Evolutionary conservation across 2,797 vertebrate species (phyloP).

Genomic region (Vipera ursinii): DNA sequence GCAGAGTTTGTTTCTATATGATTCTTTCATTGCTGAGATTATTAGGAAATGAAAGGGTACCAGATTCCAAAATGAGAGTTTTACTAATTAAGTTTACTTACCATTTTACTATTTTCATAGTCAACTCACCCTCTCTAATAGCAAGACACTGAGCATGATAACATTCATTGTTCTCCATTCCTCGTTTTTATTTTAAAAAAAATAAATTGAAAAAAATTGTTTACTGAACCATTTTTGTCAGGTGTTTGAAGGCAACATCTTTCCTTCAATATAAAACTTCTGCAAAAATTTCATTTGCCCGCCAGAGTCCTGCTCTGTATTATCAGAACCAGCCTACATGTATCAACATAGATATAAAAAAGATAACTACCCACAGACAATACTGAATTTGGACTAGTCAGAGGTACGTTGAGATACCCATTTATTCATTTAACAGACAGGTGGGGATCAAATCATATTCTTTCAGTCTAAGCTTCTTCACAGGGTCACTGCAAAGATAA

Average conservation of each 20-base stretch:
- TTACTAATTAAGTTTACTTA: slow-evolving; percentile 25
- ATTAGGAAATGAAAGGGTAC: slow-evolving; percentile 1
- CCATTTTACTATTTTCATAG: slow-evolving; percentile 29
- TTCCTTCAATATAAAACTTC: not conserved
- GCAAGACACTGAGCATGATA: slow-evolving; percentile 20
- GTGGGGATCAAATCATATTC: not conserved
- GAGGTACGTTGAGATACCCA: not conserved
- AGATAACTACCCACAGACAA: not conserved
- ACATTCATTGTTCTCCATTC: slow-evolving; percentile 25
- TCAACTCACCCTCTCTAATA: slow-evolving; percentile 16
- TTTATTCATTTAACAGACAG: not conserved
- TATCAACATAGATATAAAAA: not conserved
- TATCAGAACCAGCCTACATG: not conserved
- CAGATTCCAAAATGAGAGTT: not conserved
- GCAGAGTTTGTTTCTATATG: not conserved
- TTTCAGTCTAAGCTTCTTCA: not conserved
- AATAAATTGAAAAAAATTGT: not conserved
- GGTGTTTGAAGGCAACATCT: not conserved
- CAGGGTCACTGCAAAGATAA: not conserved
- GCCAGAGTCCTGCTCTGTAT: not conserved
- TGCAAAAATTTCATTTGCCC: slow-evolving; percentile 22
- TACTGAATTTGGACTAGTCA: not conserved
- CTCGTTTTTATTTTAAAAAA: slow-evolving; percentile 4
- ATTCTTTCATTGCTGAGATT: slow-evolving; percentile 37
- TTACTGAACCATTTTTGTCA: not conserved